These are phyloP conservation scores for Zaprionus capensis DNA, from an alignment of 1,140 invertebrate species.

Conservation along the genomic window DNA sequence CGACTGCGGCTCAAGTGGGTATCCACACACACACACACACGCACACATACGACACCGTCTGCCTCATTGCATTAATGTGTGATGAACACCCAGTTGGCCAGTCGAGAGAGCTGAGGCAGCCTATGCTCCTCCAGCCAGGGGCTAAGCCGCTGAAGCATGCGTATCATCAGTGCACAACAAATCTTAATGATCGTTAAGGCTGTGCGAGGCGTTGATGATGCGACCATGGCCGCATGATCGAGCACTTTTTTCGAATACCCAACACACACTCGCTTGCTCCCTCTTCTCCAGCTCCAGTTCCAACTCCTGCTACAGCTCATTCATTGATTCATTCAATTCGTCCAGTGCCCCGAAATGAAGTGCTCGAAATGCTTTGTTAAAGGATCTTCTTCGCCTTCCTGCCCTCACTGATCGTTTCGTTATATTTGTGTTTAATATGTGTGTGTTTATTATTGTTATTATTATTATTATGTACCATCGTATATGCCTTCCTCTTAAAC, in stretches of 20 bases:
- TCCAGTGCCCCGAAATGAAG: conserved; percentile 69
- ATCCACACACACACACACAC: conserved; percentile 42
- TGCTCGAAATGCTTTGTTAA: conserved; percentile 64
- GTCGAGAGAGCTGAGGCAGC: conserved; percentile 46
- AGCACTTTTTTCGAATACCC: conserved; percentile 61
- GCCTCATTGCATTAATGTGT: conserved; percentile 72
- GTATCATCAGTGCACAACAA: conserved; percentile 75
- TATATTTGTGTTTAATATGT: conserved; percentile 58
- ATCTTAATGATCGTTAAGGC: conserved; percentile 77
- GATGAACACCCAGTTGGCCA: conserved; percentile 67
- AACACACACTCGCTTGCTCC: conserved; percentile 33
- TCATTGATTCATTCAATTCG: conserved; percentile 79
- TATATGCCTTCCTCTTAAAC: conserved; percentile 64
- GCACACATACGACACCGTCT: conserved; percentile 43
- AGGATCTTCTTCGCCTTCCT: conserved; percentile 48
- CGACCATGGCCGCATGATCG: conserved; percentile 60
- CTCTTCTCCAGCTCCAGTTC: not conserved
- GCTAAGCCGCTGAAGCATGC: conserved; percentile 75
- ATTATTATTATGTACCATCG: conserved; percentile 66
- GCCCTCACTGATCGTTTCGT: conserved; percentile 28
- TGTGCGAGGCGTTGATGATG: conserved; percentile 55
- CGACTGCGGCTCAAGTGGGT: conserved; percentile 62
- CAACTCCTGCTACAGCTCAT: conserved; percentile 46
- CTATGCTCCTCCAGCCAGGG: conserved; percentile 46
- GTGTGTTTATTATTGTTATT: conserved; percentile 19